Evolutionary conservation across 2,797 vertebrate genomes (phyloP), one percentile per base, ranked within the genome.

Genomic region (Geotrypetes seraphini): DNA sequence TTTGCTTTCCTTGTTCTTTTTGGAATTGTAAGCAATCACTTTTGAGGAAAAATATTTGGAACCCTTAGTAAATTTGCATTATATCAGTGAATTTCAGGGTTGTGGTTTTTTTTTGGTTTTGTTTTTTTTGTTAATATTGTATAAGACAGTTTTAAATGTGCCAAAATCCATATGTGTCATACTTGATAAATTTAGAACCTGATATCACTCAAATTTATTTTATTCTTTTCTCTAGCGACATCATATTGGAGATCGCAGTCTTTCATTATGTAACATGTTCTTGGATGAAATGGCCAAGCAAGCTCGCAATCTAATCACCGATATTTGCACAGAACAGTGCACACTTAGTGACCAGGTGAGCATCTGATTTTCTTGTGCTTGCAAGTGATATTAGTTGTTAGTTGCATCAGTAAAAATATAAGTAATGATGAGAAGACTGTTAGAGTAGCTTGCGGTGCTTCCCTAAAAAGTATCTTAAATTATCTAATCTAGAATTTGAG

Each of bases 241-340:
- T 73, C 96, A 99, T 60, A 99, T 99, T 61, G 93, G 96, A 10
- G 96, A 99, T 28, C 91, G 94, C n/a, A 99, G 95, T 53, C 85
- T 99, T 32, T 99, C 96, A 4, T 54, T 99, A 49, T 99, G 96
- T 64, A 99, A 99, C 81, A 97, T 97, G 94, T 99, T 99, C 69
- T 69, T 99, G 78, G 96, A 99, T 47, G 96, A 97, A 77, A 98
- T 99, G 92, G 96, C 96, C 13, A 98, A 99, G 37, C 95, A 99
- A 57, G 94, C 95, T 48, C 74, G 93, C 35, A 99, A 97, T 74
- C 89, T 99, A 42, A 99, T 99, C 66, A 97, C 93, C 8, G 93
- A 99, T 56, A 99, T 99, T 76, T 99, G 95, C 75, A 97, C 96
- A 18, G 96, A 99, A 27, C 95, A 99, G 5, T 99, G 96, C 54